Percentiles rank a stretch among this genome's conserved stretches.
These are phyloP conservation scores for Pristionchus pacificus DNA, from an alignment of 1,140 invertebrate genomes.

Conservation along the genomic window DNA sequence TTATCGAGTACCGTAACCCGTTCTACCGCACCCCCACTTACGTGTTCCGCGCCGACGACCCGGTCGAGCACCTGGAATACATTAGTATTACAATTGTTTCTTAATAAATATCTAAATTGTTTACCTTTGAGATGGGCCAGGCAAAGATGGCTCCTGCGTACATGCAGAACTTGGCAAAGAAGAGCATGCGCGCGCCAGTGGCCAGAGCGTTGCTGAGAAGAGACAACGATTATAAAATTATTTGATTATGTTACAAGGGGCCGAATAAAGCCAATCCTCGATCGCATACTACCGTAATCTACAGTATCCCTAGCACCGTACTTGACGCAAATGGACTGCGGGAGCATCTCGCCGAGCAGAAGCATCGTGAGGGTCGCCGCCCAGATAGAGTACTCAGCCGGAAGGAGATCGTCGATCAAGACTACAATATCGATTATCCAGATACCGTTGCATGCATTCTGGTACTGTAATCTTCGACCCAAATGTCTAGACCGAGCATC, in stretches of 20 bases:
- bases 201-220: not conserved
- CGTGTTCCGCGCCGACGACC: not conserved
- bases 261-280: not conserved
- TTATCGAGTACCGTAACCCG: too few species aligned
- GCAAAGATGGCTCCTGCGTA: not conserved
- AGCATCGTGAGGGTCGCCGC: not conserved
- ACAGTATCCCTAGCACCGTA: too few species aligned
- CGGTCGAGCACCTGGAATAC: not conserved
- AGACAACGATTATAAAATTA: too few species aligned
- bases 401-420: not conserved
- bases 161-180: not conserved
- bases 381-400: not conserved
- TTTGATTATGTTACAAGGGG: too few species aligned
- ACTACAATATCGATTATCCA: too few species aligned
- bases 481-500: too few species aligned
- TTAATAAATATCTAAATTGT: too few species aligned
- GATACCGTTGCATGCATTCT: too few species aligned
- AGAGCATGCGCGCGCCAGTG: not conserved
- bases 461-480: too few species aligned
- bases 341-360: not conserved
- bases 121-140: not conserved
- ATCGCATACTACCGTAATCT: not conserved
- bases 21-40: not conserved
- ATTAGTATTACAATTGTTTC: not conserved
- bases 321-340: not conserved